A percentile compares a stretch with the other conserved stretches of the same genome.
phyloP scores from a whole-genome alignment of 2,888 invertebrate species.

The Tipula lateralis region DNA sequence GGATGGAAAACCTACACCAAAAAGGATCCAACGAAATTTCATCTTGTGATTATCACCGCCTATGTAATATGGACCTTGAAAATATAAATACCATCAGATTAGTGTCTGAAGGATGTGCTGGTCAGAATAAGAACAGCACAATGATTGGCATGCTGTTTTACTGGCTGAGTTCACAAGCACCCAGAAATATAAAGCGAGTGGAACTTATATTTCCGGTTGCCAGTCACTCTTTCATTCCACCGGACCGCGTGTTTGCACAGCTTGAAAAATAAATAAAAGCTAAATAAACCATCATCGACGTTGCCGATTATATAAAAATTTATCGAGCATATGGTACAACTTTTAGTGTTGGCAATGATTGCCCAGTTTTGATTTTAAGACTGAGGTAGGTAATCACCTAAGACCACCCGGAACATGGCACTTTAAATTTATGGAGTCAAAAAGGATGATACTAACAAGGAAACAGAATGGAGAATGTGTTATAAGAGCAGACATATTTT shows the following conservation, averaged over 20 bases:
- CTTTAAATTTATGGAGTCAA: neutral
- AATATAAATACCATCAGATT: too few relatives aligned
- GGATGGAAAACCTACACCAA: too few relatives aligned
- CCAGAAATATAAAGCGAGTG: neutral
- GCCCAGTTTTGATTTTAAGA: neutral
- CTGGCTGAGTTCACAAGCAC: neutral
- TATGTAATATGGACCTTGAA: too few relatives aligned
- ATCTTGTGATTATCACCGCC: too few relatives aligned
- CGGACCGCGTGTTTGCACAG: neutral
- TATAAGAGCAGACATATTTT: neutral
- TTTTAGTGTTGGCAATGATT: too few relatives aligned
- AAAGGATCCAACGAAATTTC: too few relatives aligned
- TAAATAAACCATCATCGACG: too few relatives aligned
- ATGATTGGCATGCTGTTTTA: neutral
- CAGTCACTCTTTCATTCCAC: slow-evolving; percentile 26
- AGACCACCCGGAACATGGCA: neutral
- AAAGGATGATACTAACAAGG: neutral
- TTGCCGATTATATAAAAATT: neutral
- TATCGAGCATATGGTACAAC: neutral
- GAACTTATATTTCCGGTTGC: slow-evolving; percentile 27
- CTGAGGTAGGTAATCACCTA: neutral
- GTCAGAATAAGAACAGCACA: neutral
- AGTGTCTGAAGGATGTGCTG: too few relatives aligned
- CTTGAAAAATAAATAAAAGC: slow-evolving; percentile 20
- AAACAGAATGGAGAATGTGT: neutral